phyloP scores from a whole-genome alignment of 2,113 vertebrate species.

The rat (Rattus norvegicus) region GRCr8 NC_086020.1:75821001-75821500 shows the following conservation, averaged over 20 bases:
- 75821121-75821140: background rate
- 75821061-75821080: background rate
- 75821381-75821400: background rate
- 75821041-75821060: background rate
- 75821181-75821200: background rate
- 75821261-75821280: background rate
- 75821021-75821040: background rate
- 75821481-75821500: too few relatives aligned
- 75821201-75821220: background rate
- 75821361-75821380: background rate
- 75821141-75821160: background rate
- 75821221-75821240: background rate
- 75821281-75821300: background rate
- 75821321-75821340: background rate
- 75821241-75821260: background rate
- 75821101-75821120: background rate
- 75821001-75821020: background rate
- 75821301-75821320: background rate
- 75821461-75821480: too few relatives aligned
- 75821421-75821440: background rate
- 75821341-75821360: background rate
- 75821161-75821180: background rate
- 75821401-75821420: background rate
- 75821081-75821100: background rate
- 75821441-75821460: background rate